phyloP scores from a whole-genome alignment of 2,797 vertebrate genomes.

The Halcyon chelicuti region DNA sequence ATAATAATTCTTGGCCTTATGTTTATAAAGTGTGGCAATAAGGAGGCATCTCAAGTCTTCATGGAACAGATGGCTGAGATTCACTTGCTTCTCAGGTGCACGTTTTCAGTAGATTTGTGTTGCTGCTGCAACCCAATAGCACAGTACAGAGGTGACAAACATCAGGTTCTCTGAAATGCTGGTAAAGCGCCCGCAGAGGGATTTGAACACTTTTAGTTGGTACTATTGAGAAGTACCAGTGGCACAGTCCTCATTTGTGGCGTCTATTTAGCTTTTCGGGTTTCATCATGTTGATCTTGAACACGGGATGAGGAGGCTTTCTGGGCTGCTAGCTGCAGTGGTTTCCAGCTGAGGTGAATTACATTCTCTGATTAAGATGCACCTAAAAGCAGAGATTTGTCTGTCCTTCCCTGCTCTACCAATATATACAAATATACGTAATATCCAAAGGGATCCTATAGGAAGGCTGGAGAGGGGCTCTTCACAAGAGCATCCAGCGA shows the following conservation, averaged over 20 bases:
- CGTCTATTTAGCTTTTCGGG: background rate
- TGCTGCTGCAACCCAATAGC: background rate
- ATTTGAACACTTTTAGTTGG: background rate
- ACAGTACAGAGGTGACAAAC: background rate
- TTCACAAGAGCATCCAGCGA: too few relatives aligned
- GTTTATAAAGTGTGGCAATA: background rate
- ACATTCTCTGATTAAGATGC: background rate
- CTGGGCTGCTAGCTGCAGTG: background rate
- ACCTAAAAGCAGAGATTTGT: background rate
- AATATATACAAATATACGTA: too few relatives aligned
- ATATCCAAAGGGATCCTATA: too few relatives aligned
- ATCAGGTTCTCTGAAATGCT: background rate
- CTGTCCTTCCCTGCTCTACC: background rate
- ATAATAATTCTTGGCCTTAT: background rate
- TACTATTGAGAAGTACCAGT: fast-evolving
- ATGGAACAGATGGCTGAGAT: background rate
- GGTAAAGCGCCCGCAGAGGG: background rate
- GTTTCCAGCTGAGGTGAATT: background rate
- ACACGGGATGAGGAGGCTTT: background rate
- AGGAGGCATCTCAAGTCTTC: background rate
- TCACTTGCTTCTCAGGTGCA: background rate
- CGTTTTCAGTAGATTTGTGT: background rate
- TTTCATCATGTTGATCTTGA: background rate
- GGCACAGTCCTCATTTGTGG: background rate
- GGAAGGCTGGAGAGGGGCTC: too few relatives aligned